A percentile compares a stretch with the other conserved stretches of the same genome.
These are phyloP conservation scores for Thripadectes ignobilis DNA, from an alignment of 2,797 vertebrate species.

Conservation along the genomic window DNA sequence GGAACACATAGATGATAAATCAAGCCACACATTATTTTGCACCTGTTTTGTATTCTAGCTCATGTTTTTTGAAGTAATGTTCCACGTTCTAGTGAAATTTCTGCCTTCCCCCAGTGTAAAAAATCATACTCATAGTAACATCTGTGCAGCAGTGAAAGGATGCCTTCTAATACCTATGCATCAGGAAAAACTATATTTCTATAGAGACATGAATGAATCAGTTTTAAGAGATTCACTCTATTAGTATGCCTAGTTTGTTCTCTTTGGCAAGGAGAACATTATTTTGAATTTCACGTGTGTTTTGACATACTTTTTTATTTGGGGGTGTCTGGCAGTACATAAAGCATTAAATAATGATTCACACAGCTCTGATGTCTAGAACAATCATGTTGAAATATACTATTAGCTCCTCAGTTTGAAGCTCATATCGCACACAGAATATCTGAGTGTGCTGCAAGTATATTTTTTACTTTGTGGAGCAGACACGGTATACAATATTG, in stretches of 20 bases:
- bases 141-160: not conserved
- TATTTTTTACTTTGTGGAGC: not conserved
- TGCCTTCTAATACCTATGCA: not conserved
- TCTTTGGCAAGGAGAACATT: not conserved
- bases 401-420: not conserved
- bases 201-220: not conserved
- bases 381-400: not conserved
- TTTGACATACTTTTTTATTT: not conserved
- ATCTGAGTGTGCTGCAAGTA: not conserved
- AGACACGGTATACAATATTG: not conserved
- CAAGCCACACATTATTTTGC: not conserved
- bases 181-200: not conserved
- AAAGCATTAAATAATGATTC: not conserved
- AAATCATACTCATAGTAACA: not conserved
- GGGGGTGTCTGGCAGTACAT: not conserved
- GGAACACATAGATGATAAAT: not conserved
- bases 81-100: not conserved
- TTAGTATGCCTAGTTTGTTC: not conserved
- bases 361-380: not conserved
- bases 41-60: not conserved
- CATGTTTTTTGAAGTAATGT: not conserved
- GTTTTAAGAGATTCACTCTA: not conserved
- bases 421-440: not conserved
- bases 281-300: not conserved
- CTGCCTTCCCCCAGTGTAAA: not conserved